Evolutionary conservation across 2,888 invertebrate genomes (phyloP).

Genomic region (Apamea anceps): DNA sequence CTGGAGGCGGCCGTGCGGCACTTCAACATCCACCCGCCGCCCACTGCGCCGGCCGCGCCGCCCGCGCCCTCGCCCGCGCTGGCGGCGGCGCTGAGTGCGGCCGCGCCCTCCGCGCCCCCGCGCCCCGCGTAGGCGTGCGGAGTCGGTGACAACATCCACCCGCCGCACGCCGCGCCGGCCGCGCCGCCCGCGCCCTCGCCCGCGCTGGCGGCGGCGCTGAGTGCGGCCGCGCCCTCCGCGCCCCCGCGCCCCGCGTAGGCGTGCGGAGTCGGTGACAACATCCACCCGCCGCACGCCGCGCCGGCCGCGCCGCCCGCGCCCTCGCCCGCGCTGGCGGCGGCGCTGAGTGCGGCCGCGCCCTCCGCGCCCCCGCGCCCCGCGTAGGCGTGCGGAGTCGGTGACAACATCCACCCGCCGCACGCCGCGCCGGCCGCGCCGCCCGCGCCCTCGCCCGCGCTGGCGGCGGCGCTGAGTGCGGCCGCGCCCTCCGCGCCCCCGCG

Average conservation of each 20-base stretch:
- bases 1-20: slow-evolving; percentile 98
- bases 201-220: slow-evolving; percentile 12
- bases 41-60: slow-evolving; percentile 48
- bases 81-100: slow-evolving; percentile 6
- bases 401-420: slow-evolving; percentile 92
- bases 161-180: slow-evolving; percentile 51
- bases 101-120: slow-evolving; percentile 1
- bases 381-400: too few relatives aligned
- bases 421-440: slow-evolving; percentile 44
- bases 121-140: slow-evolving; percentile 23
- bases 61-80: slow-evolving; percentile 36
- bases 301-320: too few relatives aligned
- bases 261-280: too few relatives aligned
- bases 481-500: slow-evolving; percentile 6
- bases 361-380: neutral
- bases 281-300: too few relatives aligned
- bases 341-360: slow-evolving; percentile 11
- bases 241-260: neutral
- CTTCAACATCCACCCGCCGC: slow-evolving; percentile 94
- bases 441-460: slow-evolving; percentile 31
- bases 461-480: slow-evolving; percentile 12
- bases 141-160: slow-evolving; percentile 91
- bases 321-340: slow-evolving; percentile 1
- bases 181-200: slow-evolving; percentile 28
- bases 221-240: slow-evolving; percentile 1